Evolutionary conservation across 2,797 vertebrate species (phyloP).

Genomic region (Melanotaenia boesemani): DNA sequence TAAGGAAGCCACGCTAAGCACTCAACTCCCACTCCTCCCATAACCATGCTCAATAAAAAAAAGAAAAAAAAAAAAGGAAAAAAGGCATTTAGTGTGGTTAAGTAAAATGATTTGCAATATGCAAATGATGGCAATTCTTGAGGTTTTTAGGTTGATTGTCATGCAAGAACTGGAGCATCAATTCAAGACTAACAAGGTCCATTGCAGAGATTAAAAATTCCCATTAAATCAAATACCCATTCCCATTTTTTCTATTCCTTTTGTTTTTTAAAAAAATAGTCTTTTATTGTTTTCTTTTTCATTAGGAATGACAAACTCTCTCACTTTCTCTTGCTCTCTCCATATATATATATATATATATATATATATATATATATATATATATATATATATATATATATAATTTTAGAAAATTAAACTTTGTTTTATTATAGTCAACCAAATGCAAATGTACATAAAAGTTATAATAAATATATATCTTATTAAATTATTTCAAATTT

Average conservation of each 20-base stretch:
- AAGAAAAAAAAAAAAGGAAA: neutral
- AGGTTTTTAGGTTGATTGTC: neutral
- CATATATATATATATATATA: too few relatives aligned
- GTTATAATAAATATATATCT: neutral
- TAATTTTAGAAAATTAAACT: neutral
- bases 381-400: too few relatives aligned
- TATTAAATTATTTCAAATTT: neutral
- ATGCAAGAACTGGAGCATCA: neutral
- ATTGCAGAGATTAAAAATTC: neutral
- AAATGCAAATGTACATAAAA: neutral
- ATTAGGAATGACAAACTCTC: neutral
- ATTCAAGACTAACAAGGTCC: neutral
- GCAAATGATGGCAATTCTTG: neutral
- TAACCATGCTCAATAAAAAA: neutral
- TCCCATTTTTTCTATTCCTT: neutral
- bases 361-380: too few relatives aligned
- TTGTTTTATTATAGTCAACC: neutral
- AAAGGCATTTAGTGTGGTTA: conserved; percentile 15
- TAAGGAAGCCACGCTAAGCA: conserved; percentile 71
- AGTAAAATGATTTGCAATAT: conserved; percentile 25
- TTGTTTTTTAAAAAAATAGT: too few relatives aligned
- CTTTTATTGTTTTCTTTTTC: too few relatives aligned
- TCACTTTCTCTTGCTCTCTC: neutral
- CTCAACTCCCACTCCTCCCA: conserved; percentile 42
- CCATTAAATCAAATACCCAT: neutral